Base-by-base conservation (phyloP, 2,888 invertebrate genomes). In the Patella caerulea region DNA sequence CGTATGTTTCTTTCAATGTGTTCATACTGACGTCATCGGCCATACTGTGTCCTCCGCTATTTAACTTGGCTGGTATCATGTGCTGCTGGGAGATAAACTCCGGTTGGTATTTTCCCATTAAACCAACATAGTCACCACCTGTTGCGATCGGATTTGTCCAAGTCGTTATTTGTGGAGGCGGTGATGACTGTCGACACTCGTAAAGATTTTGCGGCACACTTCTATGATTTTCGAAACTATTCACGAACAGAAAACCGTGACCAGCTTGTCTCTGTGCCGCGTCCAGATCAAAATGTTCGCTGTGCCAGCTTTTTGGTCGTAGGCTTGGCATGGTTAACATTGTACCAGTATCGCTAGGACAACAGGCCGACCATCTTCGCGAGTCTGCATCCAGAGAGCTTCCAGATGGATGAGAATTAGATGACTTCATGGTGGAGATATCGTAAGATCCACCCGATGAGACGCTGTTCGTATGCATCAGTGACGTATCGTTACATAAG, bases 401-500 rank as follows among this genome's bases (percentile, higher is more conserved):
- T 78, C 85, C 78, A 2, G 87, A 86, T 45, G 85, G 82, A 34
- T 85, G 82, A 0, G 88, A 87, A 76, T 88, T 88, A 9, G 85
- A 86, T 45, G 88, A 88, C 59, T 86, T 81, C 11, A 87, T 83
- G 2, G 88, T 87, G 17, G 86, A 84, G 74, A 85, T 86, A 75
- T 88, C 87, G 70, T 86, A 86, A 0, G 86, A 85, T 69, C 85
- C 83, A 15, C 79, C 79, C 4, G 84, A 81, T 73, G 86, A 83
- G 34, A 83, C 83, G 77, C 84, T 85, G 76, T 84, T 83, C 53
- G 84, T 79, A 19, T 84, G 83, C 82, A 90, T 93, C 88, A 98
- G 93, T 79, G 96, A 96, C 79, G 96, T 94, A 92, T 98, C 98
- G 91, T 97, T 98, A 93, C 97, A 98, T 85, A 98, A 93, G 17